Base-by-base conservation (phyloP, 2,113 vertebrate species). In the Pomatorhinus ruficollis region DNA sequence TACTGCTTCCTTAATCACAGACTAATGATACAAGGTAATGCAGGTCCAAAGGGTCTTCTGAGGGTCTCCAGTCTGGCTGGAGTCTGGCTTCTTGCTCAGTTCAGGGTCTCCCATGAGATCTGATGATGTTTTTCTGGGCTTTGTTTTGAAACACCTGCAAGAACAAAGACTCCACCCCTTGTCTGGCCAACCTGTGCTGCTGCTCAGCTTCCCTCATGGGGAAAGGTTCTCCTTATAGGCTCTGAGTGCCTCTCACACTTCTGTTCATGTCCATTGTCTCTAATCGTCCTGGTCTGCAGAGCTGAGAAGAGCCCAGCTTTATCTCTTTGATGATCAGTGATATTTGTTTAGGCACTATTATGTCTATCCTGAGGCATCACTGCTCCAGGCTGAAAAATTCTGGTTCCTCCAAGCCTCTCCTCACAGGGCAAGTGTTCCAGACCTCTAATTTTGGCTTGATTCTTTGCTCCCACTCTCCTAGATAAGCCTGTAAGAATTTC, bases 161-260 rank as follows among this genome's bases (percentile, higher is more conserved):
- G 37, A 77, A 45, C 16, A 69, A 63, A 69, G 40, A 17, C 25
- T 28, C 27, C 28, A 25, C 27, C 10, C 18, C 15, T 35, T 56
- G 12, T 64, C 28, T 13, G 23, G 33, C 35, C 35, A 69, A 35
- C 19, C 12, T 65, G 9, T 35, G 44, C 30, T 17, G 21, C 23
- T 79, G 28, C 3, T 30, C 4, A 11, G 2, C 9, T 65, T 14
- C 11, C 16, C 12, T n/a, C 1, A 1, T 3, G 8, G 12, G 24
- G 37, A 20, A 74, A 70, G 2, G 3, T 74, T 83, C 30, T 83
- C 33, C 12, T 86, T 44, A 22, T 1, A 49, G 17, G 28, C 8
- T 65, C 40, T 40, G 27, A 15, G 37, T 66, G 45, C 13, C 28
- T 35, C 28, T 75, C 65, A 61, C 8, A 37, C 7, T 28, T 65